These are phyloP conservation scores for Acipenser transmontanus DNA, from an alignment of 2,797 vertebrate species.

Conservation along the genomic window DNA sequence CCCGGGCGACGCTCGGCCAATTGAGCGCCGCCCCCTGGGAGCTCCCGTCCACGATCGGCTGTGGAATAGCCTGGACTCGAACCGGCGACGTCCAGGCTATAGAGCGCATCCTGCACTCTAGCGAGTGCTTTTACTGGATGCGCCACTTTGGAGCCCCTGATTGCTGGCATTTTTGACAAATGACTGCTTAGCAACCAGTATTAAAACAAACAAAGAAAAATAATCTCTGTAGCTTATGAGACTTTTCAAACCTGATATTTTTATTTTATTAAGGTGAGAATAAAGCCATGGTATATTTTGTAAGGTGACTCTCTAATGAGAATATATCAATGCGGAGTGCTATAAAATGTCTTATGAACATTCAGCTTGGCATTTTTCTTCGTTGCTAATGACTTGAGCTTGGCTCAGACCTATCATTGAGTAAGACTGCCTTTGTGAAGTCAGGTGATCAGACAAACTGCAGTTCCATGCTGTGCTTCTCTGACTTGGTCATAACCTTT, in stretches of 20 bases:
- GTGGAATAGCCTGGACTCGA: too few relatives aligned
- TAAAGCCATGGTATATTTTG: background rate
- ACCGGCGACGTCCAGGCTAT: too few relatives aligned
- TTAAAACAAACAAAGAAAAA: slow-evolving; percentile 17
- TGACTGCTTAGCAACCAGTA: slow-evolving; percentile 46
- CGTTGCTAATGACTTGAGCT: slow-evolving; percentile 15
- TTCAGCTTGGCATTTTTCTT: slow-evolving; percentile 4
- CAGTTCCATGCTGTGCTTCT: slow-evolving; percentile 8
- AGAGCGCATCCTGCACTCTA: too few relatives aligned
- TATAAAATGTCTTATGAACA: background rate
- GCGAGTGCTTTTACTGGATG: too few relatives aligned
- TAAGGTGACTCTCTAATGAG: background rate
- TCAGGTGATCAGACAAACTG: slow-evolving; percentile 8
- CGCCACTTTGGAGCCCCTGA: too few relatives aligned
- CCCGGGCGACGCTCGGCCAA: too few relatives aligned
- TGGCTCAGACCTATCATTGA: background rate
- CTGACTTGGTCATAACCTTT: slow-evolving; percentile 11
- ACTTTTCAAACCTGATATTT: slow-evolving; percentile 1
- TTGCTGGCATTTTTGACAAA: slow-evolving; percentile 4
- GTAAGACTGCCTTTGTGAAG: slow-evolving; percentile 7
- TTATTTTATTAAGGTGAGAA: background rate
- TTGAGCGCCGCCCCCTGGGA: too few relatives aligned
- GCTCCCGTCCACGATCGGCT: too few relatives aligned
- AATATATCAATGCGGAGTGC: background rate
- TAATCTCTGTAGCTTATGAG: background rate